These are phyloP conservation scores for Drosophila percnosoma DNA, from an alignment of 2,888 invertebrate species.

Conservation along the genomic window DNA sequence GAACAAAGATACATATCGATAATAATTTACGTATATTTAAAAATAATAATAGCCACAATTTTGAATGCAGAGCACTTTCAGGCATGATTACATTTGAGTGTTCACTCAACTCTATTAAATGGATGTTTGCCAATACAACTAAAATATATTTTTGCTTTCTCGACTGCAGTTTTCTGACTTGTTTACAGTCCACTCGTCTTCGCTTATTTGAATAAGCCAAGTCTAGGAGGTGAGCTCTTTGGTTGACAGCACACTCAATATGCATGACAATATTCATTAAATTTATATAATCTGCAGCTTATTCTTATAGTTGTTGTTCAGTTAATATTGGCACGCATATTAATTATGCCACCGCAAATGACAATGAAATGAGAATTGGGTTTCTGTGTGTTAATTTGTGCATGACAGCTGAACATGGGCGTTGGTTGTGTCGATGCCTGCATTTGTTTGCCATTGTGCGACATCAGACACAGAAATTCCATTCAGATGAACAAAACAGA, in stretches of 20 bases:
- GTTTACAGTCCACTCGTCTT: neutral
- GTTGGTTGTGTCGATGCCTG: constrained; percentile 27
- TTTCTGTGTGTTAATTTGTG: constrained; percentile 10
- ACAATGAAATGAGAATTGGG: constrained; percentile 56
- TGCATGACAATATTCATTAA: neutral
- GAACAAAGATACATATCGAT: neutral
- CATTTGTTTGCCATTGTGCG: constrained; percentile 44
- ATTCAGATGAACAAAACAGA: neutral
- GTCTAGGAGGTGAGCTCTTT: neutral
- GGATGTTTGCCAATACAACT: neutral
- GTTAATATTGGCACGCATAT: constrained; percentile 39
- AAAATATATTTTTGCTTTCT: neutral
- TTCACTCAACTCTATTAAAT: neutral
- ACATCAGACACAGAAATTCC: constrained; percentile 2
- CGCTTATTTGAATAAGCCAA: neutral
- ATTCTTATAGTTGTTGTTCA: constrained; percentile 8
- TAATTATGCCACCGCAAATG: constrained; percentile 55
- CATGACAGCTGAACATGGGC: constrained; percentile 13
- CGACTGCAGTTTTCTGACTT: neutral
- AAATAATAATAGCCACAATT: too few relatives aligned
- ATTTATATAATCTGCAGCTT: neutral
- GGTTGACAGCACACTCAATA: neutral
- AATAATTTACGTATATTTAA: too few relatives aligned
- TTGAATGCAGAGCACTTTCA: neutral
- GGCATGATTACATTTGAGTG: too few relatives aligned